Evolutionary conservation across 2,888 invertebrate genomes (phyloP).

Genomic region (Orchestes rusci): DNA sequence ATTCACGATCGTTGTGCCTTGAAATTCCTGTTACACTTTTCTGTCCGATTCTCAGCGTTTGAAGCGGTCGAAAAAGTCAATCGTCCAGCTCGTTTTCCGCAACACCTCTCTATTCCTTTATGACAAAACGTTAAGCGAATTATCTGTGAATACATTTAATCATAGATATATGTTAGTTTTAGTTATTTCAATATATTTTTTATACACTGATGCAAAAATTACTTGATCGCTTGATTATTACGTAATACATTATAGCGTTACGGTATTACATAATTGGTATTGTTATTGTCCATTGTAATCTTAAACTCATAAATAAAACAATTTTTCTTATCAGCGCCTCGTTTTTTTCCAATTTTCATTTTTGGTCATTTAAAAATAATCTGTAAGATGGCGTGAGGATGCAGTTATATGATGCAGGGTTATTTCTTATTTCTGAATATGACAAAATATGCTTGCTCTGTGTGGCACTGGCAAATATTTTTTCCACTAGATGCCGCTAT

Average conservation of each 20-base stretch:
- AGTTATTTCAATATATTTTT: constrained; percentile 24
- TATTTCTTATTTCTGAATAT: no score
- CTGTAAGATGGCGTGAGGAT: no score
- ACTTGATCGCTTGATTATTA: constrained; percentile 20
- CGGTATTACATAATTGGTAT: constrained; percentile 23
- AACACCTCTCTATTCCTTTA: constrained; percentile 7
- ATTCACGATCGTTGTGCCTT: constrained; percentile 37
- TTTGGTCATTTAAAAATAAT: no score
- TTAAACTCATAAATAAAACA: constrained; percentile 17
- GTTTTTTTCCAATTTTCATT: no score
- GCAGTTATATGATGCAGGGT: no score
- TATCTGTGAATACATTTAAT: constrained; percentile 20
- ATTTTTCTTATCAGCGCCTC: constrained; percentile 22
- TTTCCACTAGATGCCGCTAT: no score
- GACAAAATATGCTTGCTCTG: no score
- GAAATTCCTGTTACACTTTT: no score
- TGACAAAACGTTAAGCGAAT: constrained; percentile 9
- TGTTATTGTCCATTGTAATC: constrained; percentile 25
- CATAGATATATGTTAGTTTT: constrained; percentile 20
- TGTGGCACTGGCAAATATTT: no score
- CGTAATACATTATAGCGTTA: constrained; percentile 21
- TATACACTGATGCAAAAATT: constrained; percentile 23
- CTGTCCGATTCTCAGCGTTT: no score
- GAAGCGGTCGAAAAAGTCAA: no score
- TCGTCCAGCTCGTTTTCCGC: no score